These are phyloP conservation scores for Planococcus citri DNA, from an alignment of 1,140 invertebrate genomes.

Conservation along the genomic window DNA sequence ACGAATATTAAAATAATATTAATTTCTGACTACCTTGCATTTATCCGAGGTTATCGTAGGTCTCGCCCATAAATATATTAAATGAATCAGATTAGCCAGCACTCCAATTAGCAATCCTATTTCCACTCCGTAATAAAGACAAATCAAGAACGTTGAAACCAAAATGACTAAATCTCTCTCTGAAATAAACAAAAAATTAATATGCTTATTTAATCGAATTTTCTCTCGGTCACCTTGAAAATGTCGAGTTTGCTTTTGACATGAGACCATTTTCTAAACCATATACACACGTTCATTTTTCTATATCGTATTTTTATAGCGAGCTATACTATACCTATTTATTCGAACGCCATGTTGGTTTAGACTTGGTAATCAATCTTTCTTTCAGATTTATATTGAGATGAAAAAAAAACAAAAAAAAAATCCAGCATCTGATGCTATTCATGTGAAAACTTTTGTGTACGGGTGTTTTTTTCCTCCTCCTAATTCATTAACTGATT, in stretches of 20 bases:
- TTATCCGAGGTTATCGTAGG: conserved; percentile 34
- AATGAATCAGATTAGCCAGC: conserved; percentile 41
- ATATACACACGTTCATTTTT: neutral
- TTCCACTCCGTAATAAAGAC: conserved; percentile 46
- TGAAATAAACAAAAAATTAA: conserved; percentile 36
- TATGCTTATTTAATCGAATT: neutral
- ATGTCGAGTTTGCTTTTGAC: neutral
- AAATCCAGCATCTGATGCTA: too few relatives aligned
- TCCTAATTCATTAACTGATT: too few relatives aligned
- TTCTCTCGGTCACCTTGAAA: neutral
- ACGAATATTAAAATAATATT: neutral
- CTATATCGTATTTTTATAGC: neutral
- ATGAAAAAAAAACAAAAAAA: too few relatives aligned
- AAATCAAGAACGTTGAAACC: conserved; percentile 43
- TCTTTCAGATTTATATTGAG: neutral
- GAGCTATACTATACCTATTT: too few relatives aligned
- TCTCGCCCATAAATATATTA: conserved; percentile 43
- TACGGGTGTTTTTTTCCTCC: too few relatives aligned
- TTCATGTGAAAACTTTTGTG: too few relatives aligned
- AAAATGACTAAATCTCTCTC: conserved; percentile 46
- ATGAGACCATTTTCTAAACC: neutral
- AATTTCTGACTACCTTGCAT: conserved; percentile 34
- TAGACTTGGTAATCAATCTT: neutral
- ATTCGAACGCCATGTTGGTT: neutral
- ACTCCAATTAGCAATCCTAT: conserved; percentile 54